Percentiles rank a stretch among this genome's conserved stretches.
phyloP scores from a whole-genome alignment of 1,140 invertebrate species.

The Drosophila guanche region DNA sequence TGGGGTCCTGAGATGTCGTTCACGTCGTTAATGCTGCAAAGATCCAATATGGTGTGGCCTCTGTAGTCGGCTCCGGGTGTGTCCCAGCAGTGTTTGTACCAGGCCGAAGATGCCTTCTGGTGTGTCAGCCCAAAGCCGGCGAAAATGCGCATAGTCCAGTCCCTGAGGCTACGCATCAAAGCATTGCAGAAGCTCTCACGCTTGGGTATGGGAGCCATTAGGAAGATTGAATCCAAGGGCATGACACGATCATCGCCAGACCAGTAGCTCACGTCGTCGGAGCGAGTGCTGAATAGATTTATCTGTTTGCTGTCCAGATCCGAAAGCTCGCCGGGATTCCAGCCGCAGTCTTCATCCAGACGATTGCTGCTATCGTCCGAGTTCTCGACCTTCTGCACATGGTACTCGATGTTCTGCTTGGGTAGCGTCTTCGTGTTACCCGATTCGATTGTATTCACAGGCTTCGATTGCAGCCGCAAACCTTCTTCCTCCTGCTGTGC shows the following conservation, averaged over 20 bases:
- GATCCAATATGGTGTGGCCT: neutral
- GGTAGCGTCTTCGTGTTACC: neutral
- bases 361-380: neutral
- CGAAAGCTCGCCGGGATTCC: neutral
- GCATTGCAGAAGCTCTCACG: constrained; percentile 2
- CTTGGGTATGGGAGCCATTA: neutral
- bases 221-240: neutral
- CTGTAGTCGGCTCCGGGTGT: constrained; percentile 23
- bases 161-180: constrained; percentile 17
- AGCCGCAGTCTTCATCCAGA: neutral
- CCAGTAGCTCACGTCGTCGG: too few species aligned
- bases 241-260: too few species aligned
- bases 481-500: neutral
- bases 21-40: neutral
- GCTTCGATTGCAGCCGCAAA: neutral
- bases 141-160: constrained; percentile 30
- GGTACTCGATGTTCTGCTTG: neutral
- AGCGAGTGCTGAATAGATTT: too few species aligned
- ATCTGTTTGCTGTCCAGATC: too few species aligned
- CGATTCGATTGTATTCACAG: neutral
- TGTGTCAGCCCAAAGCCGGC: constrained; percentile 53
- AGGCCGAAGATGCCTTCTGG: constrained; percentile 31
- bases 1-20: neutral
- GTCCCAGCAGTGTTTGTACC: constrained; percentile 69
- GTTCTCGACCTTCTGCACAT: neutral